These are phyloP conservation scores for Chaenocephalus aceratus DNA, from an alignment of 2,113 vertebrate genomes.

Conservation along the genomic window DNA sequence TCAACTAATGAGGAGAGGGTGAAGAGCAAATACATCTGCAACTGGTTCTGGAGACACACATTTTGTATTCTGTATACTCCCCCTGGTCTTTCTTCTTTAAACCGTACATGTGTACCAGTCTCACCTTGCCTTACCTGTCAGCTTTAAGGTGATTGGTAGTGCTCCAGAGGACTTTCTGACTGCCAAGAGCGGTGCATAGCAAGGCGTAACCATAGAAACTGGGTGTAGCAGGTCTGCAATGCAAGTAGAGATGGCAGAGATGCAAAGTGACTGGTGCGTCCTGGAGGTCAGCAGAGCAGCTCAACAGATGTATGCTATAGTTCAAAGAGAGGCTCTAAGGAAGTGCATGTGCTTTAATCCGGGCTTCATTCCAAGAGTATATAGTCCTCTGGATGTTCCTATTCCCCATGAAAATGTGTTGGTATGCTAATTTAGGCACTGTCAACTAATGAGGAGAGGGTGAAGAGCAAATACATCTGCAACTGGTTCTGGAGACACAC, in stretches of 20 bases:
- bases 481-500: constrained; percentile 12
- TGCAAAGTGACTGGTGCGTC: constrained; percentile 26
- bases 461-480: constrained; percentile 29
- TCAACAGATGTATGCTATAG: constrained; percentile 56
- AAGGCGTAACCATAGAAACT: constrained; percentile 67
- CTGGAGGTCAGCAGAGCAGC: constrained; percentile 54
- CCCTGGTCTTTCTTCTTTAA: constrained; percentile 19
- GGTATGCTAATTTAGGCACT: constrained; percentile 18
- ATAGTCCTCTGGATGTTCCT: constrained; percentile 6
- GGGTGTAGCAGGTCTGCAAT: constrained; percentile 29
- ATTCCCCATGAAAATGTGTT: constrained; percentile 15
- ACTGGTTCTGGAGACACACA: constrained; percentile 11
- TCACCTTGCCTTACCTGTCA: constrained; percentile 37
- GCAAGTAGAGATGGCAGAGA: constrained; percentile 3
- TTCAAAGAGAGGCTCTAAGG: constrained; percentile 26
- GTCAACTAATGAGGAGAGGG: constrained; percentile 41
- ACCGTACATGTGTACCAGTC: background rate
- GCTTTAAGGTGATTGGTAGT: constrained; percentile 2
- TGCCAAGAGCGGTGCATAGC: constrained; percentile 2
- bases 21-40: constrained; percentile 27
- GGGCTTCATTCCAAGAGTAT: background rate
- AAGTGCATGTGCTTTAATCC: background rate
- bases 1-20: constrained; percentile 41
- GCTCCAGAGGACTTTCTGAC: background rate
- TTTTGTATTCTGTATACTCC: constrained; percentile 23